Evolutionary conservation across 2,113 vertebrate species (phyloP), one percentile per base, ranked within the genome.

Genomic region (Hirundichthys speculiger): DNA sequence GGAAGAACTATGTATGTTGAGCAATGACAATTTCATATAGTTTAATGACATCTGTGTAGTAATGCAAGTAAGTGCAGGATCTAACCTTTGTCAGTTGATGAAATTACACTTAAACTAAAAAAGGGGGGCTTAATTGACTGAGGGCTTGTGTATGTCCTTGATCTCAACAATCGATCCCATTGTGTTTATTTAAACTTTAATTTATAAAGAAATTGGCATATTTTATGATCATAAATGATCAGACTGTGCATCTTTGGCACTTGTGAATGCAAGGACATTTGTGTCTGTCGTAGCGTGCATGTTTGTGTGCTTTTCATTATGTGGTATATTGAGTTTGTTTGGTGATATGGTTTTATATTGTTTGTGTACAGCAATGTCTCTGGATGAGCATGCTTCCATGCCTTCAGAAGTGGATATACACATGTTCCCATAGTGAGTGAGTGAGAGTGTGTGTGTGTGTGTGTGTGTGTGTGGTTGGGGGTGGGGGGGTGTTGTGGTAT

Each of bases 221-320:
- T 52, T 60, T 50, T n/a, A 21, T 24, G 18, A 5, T n/a, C n/a
- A 47, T 55, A 11, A 24, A 5, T 66, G 59, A 75, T 56, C 39
- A 41, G 12, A 30, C 27, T 47, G 16, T 27, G 58, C 47, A 27
- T 50, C 38, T 51, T 48, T 66, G 58, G 41, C 11, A 25, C 59
- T 19, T 13, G 47, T 45, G 48, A 43, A 52, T 70, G 59, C 2
- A 14, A n/a, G 5, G 2, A 5, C 58, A 3, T 69, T 68, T 68
- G 39, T 56, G 40, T 12, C 18, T 64, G 48, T 71, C 6, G 63
- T 64, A 63, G 77, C 64, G 79, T 72, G 69, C 69, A 54, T 71
- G 51, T 69, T 64, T 81, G 72, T 82, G 62, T 86, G 88, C 79
- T 85, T 86, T 86, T 82, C 83, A 87, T 89, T 86, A 80, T 84